These are phyloP conservation scores for Chaetops frenatus DNA, from an alignment of 2,113 vertebrate species.

Conservation along the genomic window DNA sequence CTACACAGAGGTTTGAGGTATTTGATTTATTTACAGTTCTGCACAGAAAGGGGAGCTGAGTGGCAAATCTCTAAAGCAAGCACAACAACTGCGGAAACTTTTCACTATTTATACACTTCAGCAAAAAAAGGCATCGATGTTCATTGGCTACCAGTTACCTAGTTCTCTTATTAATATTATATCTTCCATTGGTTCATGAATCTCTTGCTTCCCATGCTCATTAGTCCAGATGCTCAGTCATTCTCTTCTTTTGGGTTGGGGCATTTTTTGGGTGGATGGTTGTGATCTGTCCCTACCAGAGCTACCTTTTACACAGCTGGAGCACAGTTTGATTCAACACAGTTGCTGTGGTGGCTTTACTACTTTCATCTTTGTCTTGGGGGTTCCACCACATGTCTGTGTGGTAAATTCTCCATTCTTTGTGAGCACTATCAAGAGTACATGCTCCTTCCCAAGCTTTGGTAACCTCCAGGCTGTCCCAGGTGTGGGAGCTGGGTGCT, in stretches of 20 bases:
- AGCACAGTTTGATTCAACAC: neutral
- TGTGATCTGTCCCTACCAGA: too few species aligned
- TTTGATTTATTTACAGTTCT: neutral
- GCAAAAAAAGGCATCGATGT: neutral
- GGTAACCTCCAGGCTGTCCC: neutral
- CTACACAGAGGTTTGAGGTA: neutral
- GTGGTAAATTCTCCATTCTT: neutral
- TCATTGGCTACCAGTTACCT: neutral
- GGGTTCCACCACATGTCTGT: neutral
- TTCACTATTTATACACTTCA: neutral
- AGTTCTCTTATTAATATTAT: neutral
- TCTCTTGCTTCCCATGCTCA: neutral
- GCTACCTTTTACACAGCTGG: accelerated
- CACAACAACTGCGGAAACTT: neutral
- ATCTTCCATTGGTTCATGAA: neutral
- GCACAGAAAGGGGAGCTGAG: neutral
- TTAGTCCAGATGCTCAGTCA: neutral
- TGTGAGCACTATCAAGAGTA: neutral
- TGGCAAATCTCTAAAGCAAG: neutral
- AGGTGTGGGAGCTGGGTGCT: neutral
- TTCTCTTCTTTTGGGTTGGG: neutral
- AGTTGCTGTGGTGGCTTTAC: neutral
- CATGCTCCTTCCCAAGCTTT: neutral
- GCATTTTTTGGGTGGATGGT: neutral
- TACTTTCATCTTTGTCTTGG: neutral